A percentile compares a stretch with the other conserved stretches of the same genome.
These are phyloP conservation scores for Priapulus caudatus DNA, from an alignment of 2,888 invertebrate genomes.

Conservation along the genomic window DNA sequence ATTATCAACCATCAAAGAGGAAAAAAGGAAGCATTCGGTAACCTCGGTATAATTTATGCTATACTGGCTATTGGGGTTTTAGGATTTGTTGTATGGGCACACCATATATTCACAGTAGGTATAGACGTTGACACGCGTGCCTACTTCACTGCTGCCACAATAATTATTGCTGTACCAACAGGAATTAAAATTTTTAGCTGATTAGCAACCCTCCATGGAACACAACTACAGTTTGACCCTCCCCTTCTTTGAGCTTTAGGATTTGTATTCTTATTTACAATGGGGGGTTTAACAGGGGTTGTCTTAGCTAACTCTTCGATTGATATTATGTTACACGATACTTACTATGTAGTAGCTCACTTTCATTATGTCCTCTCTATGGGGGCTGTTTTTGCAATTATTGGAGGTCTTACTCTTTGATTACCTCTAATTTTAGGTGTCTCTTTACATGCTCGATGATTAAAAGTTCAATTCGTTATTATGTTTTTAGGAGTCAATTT, in stretches of 20 bases:
- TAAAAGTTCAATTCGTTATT: slow-evolving; percentile 51
- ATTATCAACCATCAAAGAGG: slow-evolving; percentile 59
- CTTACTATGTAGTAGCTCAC: slow-evolving; percentile 71
- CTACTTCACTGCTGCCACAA: slow-evolving; percentile 69
- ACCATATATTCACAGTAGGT: slow-evolving; percentile 72
- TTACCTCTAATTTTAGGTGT: slow-evolving; percentile 55
- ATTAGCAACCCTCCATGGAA: slow-evolving; percentile 55
- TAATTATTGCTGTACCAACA: slow-evolving; percentile 73
- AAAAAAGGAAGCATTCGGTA: slow-evolving; percentile 52
- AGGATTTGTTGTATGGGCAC: slow-evolving; percentile 72
- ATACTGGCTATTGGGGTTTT: slow-evolving; percentile 66
- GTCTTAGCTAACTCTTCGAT: slow-evolving; percentile 55
- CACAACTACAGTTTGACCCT: slow-evolving; percentile 48
- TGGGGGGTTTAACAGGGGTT: slow-evolving; percentile 48
- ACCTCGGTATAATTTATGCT: slow-evolving; percentile 67
- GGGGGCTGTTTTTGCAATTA: slow-evolving; percentile 65
- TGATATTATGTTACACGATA: slow-evolving; percentile 64
- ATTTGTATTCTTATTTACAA: slow-evolving; percentile 63
- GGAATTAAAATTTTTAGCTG: slow-evolving; percentile 73
- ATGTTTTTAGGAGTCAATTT: slow-evolving; percentile 65
- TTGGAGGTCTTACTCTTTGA: slow-evolving; percentile 59
- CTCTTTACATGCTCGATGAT: slow-evolving; percentile 46
- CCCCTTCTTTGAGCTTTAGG: slow-evolving; percentile 55
- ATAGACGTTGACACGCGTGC: slow-evolving; percentile 72
- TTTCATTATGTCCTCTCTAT: slow-evolving; percentile 69